Evolutionary conservation across 1,140 invertebrate genomes (phyloP).

Genomic region (Drosophila malerkotliana): DNA sequence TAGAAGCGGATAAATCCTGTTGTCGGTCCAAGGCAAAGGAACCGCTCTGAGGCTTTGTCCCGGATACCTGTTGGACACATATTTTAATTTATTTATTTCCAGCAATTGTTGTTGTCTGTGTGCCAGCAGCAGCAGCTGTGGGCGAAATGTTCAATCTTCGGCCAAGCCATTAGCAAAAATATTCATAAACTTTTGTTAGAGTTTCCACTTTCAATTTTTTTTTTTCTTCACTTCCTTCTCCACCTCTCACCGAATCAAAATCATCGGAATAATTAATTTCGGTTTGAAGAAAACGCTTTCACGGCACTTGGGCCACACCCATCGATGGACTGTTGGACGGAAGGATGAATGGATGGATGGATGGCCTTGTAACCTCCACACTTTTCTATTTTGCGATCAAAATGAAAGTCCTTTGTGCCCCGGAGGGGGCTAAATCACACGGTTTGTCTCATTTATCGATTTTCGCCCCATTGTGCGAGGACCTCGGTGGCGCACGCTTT

Average conservation of each 20-base stretch:
- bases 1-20: constrained; percentile 46
- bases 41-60: constrained; percentile 18
- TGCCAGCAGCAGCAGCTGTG: constrained; percentile 33
- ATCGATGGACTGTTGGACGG: background rate
- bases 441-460: constrained; percentile 77
- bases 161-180: constrained; percentile 43
- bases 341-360: background rate
- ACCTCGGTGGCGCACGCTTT: constrained; percentile 59
- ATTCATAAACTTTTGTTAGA: constrained; percentile 47
- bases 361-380: constrained; percentile 45
- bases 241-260: constrained; percentile 26
- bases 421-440: constrained; percentile 61
- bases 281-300: constrained; percentile 34
- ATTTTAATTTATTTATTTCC: constrained; percentile 50
- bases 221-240: background rate
- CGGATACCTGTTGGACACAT: constrained; percentile 46
- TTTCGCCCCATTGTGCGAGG: constrained; percentile 66
- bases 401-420: constrained; percentile 60
- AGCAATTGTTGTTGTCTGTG: background rate
- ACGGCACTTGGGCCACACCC: constrained; percentile 38
- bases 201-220: constrained; percentile 3
- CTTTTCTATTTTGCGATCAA: constrained; percentile 57
- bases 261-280: constrained; percentile 53
- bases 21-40: constrained; percentile 15
- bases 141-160: constrained; percentile 41